Evolutionary conservation across 2,113 vertebrate genomes (phyloP).

Genomic region (Phoxinus phoxinus): DNA sequence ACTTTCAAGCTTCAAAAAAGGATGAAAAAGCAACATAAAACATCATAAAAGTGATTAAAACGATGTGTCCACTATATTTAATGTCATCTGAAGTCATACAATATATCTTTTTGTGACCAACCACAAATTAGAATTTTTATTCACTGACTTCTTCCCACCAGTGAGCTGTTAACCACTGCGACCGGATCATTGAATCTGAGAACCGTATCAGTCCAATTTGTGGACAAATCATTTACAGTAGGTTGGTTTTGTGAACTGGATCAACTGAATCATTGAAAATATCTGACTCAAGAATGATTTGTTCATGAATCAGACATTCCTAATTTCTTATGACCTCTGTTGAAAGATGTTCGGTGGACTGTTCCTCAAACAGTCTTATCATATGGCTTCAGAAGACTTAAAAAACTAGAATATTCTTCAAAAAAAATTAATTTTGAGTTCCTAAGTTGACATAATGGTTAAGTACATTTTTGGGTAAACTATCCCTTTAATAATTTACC

Average conservation of each 20-base stretch:
- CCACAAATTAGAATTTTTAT: not conserved
- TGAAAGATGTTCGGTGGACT: not conserved
- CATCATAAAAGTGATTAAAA: not conserved
- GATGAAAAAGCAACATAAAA: not conserved
- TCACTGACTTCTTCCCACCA: not conserved
- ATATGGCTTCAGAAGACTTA: not conserved
- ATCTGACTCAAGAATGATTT: not conserved
- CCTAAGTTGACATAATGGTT: no score
- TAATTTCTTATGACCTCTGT: not conserved
- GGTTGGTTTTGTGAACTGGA: not conserved
- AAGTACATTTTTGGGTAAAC: not conserved
- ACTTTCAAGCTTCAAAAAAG: not conserved
- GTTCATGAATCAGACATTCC: not conserved
- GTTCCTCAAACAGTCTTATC: not conserved
- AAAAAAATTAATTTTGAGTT: not conserved
- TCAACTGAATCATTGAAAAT: not conserved
- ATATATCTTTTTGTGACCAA: not conserved
- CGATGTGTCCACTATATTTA: not conserved
- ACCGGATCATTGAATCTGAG: not conserved
- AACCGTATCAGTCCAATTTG: not conserved
- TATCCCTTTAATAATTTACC: constrained; percentile 36
- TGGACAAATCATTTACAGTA: not conserved
- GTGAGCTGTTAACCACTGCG: constrained; percentile 7
- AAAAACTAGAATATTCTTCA: not conserved
- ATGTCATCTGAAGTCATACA: not conserved